phyloP scores from a whole-genome alignment of 2,113 vertebrate genomes.

The Salvator merianae region DNA sequence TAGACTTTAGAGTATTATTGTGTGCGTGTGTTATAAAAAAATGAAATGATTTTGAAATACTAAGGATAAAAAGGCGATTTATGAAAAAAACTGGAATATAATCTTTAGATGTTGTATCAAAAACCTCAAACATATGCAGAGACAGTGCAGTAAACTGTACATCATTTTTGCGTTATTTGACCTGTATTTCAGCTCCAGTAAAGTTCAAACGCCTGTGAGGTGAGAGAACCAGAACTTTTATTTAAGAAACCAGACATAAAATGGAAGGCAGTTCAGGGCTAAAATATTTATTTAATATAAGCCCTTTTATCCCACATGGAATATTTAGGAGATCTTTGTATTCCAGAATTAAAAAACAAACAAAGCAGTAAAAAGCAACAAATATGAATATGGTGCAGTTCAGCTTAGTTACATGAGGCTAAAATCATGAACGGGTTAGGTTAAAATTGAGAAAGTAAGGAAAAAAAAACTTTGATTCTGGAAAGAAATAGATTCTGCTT shows the following conservation, averaged over 20 bases:
- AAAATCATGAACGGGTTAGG: no score
- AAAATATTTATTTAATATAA: neutral
- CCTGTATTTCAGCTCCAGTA: neutral
- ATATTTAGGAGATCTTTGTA: neutral
- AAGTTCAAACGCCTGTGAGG: no score
- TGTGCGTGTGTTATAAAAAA: neutral
- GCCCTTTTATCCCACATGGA: no score
- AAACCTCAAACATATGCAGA: no score
- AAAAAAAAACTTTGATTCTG: no score
- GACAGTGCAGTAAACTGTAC: neutral
- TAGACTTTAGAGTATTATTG: neutral
- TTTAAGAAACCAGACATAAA: neutral
- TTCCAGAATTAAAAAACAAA: neutral
- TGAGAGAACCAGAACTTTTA: neutral
- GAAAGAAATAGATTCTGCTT: no score
- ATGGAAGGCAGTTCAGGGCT: neutral
- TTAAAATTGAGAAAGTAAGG: no score
- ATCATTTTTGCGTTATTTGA: neutral
- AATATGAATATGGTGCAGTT: neutral
- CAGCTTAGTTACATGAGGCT: neutral
- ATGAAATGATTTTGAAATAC: neutral
- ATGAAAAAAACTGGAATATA: neutral
- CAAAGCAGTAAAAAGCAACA: neutral
- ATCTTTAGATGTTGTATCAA: neutral
- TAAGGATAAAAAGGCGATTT: neutral